phyloP scores from a whole-genome alignment of 2,797 vertebrate species.

The Corythornis leucogaster region DNA sequence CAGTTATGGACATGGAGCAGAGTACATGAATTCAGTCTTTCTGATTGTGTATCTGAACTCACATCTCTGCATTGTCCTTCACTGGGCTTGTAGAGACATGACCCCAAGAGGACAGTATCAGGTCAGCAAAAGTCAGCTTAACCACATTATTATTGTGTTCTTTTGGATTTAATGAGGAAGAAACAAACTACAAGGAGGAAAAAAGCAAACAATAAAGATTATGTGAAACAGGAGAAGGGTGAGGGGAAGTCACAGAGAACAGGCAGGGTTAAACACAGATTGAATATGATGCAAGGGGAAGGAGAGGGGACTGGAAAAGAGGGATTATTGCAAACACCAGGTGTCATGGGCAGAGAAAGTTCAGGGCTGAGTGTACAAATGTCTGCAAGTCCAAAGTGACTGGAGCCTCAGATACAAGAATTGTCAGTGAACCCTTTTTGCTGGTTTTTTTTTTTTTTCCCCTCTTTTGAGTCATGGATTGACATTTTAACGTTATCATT shows the following conservation, averaged over 20 bases:
- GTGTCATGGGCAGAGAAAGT: too few species aligned
- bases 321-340: neutral
- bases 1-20: neutral
- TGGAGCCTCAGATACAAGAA: neutral
- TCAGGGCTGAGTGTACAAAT: neutral
- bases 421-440: neutral
- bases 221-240: neutral
- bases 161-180: neutral
- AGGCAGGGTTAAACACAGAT: neutral
- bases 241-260: neutral
- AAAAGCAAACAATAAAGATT: neutral
- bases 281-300: neutral
- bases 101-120: neutral
- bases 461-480: neutral
- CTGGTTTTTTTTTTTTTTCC: too few species aligned
- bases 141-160: neutral
- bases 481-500: neutral
- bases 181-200: neutral
- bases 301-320: neutral
- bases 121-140: neutral
- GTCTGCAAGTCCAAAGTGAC: neutral
- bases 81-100: accelerated
- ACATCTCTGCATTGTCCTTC: neutral
- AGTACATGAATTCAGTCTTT: neutral
- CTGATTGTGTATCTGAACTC: neutral